Percentiles rank a stretch among this genome's conserved stretches.
phyloP scores from a whole-genome alignment of 2,113 vertebrate genomes.

The Bettongia penicillata region DNA sequence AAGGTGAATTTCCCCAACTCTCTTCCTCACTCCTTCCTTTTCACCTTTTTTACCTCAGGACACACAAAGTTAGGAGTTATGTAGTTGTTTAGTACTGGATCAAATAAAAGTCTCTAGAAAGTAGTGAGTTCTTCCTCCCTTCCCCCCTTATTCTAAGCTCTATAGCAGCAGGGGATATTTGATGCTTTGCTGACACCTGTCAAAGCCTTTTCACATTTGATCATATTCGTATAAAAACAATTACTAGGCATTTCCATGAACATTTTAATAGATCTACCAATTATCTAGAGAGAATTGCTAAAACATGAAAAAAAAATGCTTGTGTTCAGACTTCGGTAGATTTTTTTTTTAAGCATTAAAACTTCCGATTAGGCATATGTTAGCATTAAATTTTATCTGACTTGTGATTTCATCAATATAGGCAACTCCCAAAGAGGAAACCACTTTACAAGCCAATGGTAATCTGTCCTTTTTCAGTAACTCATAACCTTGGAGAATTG shows the following conservation, averaged over 20 bases:
- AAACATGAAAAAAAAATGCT: neutral
- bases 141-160: neutral
- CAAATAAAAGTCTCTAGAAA: neutral
- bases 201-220: neutral
- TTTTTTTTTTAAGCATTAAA: neutral
- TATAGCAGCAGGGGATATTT: neutral
- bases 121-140: neutral
- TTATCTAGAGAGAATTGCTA: neutral
- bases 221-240: neutral
- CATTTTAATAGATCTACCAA: neutral
- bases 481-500: neutral
- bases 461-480: neutral
- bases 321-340: neutral
- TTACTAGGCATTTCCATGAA: neutral
- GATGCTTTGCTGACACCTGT: neutral
- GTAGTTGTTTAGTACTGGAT: neutral
- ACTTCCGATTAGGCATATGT: neutral
- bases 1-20: neutral
- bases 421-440: neutral
- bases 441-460: neutral
- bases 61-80: neutral
- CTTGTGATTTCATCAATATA: neutral
- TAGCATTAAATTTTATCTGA: neutral
- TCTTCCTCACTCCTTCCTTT: neutral
- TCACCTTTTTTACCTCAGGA: neutral